Evolutionary conservation across 2,888 invertebrate genomes (phyloP), one percentile per base, ranked within the genome.

Genomic region (Isotomurus palustris): DNA sequence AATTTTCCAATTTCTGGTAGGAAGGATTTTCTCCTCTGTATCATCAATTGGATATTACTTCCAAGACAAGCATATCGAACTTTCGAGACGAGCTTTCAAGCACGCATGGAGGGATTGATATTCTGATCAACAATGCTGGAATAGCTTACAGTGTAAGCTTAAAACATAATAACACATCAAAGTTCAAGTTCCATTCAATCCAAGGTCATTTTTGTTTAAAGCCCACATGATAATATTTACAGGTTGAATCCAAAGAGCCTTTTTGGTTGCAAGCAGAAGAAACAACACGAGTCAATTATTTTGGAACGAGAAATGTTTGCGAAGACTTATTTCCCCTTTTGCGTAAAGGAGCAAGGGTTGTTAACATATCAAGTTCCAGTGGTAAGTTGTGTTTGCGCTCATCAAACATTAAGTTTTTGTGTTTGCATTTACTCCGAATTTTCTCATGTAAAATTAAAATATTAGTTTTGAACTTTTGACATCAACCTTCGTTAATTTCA

Each of bases 121-220:
- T 88, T 48, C 77, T 88, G 40, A 80, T 88, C 0, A 88, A 88
- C 72, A 88, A 88, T 74, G 88, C 88, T 6, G 87, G 83, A 0
- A 85, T 86, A 22, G 21, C 43, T 3, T 43, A 17, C 24, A 22
- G 21, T 19, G 43, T 43, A 43, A 22, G 43, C 29, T 10, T 29
- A 29, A 22, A 50, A 38, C 27, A 41, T 40, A 36, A 4, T 25
- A 47, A 22, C 8, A 21, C 14, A n/a, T 25, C 17, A 17, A 28
- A n/a, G n/a, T n/a, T n/a, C n/a, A n/a, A n/a, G n/a, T n/a, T n/a
- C n/a, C n/a, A n/a, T n/a, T n/a, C n/a, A n/a, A n/a, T n/a, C n/a
- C n/a, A n/a, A n/a, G n/a, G n/a, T n/a, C n/a, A n/a, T n/a, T n/a
- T n/a, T n/a, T n/a, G n/a, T n/a, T n/a, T n/a, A n/a, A n/a, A n/a